Evolutionary conservation across 2,113 vertebrate genomes (phyloP).

Genomic region (Oplegnathus fasciatus): DNA sequence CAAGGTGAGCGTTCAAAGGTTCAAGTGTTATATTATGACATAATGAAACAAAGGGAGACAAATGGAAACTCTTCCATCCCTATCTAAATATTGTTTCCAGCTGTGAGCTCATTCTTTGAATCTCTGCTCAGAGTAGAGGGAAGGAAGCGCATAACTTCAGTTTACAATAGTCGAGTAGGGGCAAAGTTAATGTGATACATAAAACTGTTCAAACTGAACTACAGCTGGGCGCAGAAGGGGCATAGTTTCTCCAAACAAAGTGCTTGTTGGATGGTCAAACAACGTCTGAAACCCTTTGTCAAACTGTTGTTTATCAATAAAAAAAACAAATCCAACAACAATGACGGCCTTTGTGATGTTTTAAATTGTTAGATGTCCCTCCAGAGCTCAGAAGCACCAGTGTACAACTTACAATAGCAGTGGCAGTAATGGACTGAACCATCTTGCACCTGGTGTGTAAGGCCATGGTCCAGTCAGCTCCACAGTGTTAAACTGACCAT

Average conservation of each 20-base stretch:
- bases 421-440: not conserved
- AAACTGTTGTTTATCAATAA: no score
- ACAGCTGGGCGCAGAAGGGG: not conserved
- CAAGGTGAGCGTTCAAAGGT: constrained; percentile 35
- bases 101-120: constrained; percentile 26
- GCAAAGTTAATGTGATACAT: constrained; percentile 7
- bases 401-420: no score
- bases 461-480: not conserved
- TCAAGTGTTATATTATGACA: constrained; percentile 61
- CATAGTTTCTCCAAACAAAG: not conserved
- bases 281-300: no score
- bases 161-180: not conserved
- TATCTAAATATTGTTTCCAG: constrained; percentile 57
- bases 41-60: constrained; percentile 54
- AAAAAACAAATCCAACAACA: not conserved
- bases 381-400: not conserved
- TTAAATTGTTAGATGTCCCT: constrained; percentile 5
- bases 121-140: not conserved
- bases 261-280: not conserved
- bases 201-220: not conserved
- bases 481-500: not conserved
- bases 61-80: constrained; percentile 43
- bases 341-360: not conserved
- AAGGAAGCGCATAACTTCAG: constrained; percentile 7
- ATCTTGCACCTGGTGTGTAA: not conserved